Evolutionary conservation across 2,113 vertebrate species (phyloP).

Genomic region (Riparia riparia): DNA sequence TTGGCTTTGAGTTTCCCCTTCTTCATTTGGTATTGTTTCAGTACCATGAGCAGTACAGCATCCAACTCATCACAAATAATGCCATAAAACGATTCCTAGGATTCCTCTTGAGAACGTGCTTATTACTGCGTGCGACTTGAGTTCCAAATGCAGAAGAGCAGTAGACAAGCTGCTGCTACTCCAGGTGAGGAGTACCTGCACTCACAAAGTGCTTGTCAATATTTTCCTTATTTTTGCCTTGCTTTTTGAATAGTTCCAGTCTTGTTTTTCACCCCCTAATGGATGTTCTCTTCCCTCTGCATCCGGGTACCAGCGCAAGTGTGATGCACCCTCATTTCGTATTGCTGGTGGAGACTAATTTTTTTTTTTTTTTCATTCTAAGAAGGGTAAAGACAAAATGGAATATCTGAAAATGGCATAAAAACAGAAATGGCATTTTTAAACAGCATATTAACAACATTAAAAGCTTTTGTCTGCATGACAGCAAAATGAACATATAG

Average conservation of each 20-base stretch:
- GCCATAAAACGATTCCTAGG: background rate
- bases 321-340: slow-evolving; percentile 54
- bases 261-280: background rate
- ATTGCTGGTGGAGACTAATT: slow-evolving; percentile 4
- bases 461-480: slow-evolving; percentile 88
- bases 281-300: background rate
- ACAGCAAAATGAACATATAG: slow-evolving; percentile 89
- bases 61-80: background rate
- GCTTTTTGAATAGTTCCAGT: slow-evolving; percentile 10
- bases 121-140: accelerated
- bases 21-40: background rate
- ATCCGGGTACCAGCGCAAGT: background rate
- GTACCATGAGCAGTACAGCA: background rate
- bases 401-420: slow-evolving; percentile 82
- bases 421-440: slow-evolving; percentile 84
- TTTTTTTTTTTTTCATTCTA: slow-evolving; percentile 44
- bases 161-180: background rate
- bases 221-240: slow-evolving; percentile 47
- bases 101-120: background rate
- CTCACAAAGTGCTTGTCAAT: slow-evolving; percentile 3
- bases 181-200: background rate
- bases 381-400: slow-evolving; percentile 80
- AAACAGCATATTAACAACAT: slow-evolving; percentile 86
- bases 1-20: background rate
- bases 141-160: background rate